Base-by-base conservation (phyloP, 2,113 vertebrate species). In the Cynocephalus volans region DNA sequence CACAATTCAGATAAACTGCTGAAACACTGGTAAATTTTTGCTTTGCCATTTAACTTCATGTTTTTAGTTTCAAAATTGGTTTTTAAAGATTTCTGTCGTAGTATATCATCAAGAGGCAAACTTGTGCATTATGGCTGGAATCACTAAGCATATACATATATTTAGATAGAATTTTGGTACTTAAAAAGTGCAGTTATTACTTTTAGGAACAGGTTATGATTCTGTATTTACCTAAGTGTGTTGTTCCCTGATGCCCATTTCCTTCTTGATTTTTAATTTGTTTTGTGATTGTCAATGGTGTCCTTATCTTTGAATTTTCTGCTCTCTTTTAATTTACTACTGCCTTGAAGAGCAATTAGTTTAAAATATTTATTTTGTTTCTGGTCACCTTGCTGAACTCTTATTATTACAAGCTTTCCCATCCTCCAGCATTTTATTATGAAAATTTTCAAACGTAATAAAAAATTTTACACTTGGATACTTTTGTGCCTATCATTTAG, bases 141-240 rank as follows among this genome's bases (percentile, higher is more conserved):
- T 86, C 80, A 69, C 33, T 81, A 88, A 80, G 13, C 67, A 3
- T 60, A 62, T 69, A 15, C 13, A 33, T 88, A 67, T 75, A 60
- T 52, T 85, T 93, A 85, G 54, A 5, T 88, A 41, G 31, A 90
- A 69, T 80, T 72, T 86, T 85, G 95, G 50, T n/a, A 33, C 23
- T 80, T 50, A 9, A 64, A 58, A 72, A 72, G 50, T 72, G 65
- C 69, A 65, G 0, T 73, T 73, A 77, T 33, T 11, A 64, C 31
- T 41, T 45, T 58, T 88, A 52, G 89, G 50, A 89, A 41, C 4
- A 65, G 52, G 52, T 77, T 79, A 45, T 70, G 31, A 92, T 69
- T 83, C 54, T 92, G 6, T 36, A 41, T 87, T 94, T 87, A 60
- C 88, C 15, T 14, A 62, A 58, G 10, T 3, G 14, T 33, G 1